Conservation (phyloP, 2,797 vertebrate genomes). For the Sarcophilus harrisii region DNA sequence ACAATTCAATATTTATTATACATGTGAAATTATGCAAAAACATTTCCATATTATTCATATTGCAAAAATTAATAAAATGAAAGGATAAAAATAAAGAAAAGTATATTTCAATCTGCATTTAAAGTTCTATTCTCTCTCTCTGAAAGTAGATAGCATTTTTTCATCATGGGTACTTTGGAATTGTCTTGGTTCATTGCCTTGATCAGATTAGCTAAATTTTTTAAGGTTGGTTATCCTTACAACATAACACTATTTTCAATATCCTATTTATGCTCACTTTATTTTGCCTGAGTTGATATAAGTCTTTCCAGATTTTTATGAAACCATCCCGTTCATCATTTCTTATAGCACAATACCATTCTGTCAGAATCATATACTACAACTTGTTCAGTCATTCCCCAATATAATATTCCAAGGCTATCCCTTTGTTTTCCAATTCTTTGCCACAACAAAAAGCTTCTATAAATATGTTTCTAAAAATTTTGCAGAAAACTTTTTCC, state of each 20-base stretch:
- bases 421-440: neutral
- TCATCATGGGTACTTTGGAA: neutral
- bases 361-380: neutral
- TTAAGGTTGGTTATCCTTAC: neutral
- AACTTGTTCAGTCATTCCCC: neutral
- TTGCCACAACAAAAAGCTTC: constrained; percentile 5
- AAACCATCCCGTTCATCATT: neutral
- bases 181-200: neutral
- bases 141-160: neutral
- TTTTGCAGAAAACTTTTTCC: neutral
- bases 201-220: neutral
- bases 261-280: neutral
- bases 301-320: neutral
- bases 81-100: neutral
- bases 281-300: neutral
- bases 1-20: neutral
- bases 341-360: neutral
- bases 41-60: neutral
- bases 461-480: neutral
- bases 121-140: neutral
- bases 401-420: neutral
- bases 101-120: neutral
- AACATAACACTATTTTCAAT: neutral
- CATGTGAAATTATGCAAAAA: neutral
- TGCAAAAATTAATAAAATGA: neutral